Evolutionary conservation across 37 sponge, comb jelly and placozoan species (phyloP).

Genomic region (Oopsacas minuta): DNA sequence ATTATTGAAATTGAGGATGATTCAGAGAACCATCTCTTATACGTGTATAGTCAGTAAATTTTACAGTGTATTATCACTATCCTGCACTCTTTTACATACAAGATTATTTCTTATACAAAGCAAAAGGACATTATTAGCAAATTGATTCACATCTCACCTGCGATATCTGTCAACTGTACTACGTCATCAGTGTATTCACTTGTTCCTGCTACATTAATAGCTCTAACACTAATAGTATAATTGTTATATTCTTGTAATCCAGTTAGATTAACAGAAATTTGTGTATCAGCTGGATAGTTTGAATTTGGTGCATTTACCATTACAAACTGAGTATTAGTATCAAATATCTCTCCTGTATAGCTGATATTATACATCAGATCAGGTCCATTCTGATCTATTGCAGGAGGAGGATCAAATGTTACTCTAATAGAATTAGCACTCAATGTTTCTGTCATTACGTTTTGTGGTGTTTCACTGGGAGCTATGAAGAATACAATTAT

Average conservation of each 20-base stretch:
- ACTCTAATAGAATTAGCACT: too few species aligned
- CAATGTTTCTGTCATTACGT: too few species aligned
- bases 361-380: neutral
- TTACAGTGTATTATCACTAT: too few species aligned
- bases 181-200: neutral
- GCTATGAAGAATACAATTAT: too few species aligned
- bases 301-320: neutral
- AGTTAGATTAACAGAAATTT: neutral
- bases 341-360: neutral
- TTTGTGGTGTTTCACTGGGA: too few species aligned
- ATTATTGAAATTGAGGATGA: too few species aligned
- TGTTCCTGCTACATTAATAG: neutral
- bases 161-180: neutral
- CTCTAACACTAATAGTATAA: neutral
- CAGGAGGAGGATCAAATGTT: neutral
- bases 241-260: neutral
- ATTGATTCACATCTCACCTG: neutral
- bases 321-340: neutral
- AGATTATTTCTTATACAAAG: neutral
- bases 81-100: too few species aligned
- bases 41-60: too few species aligned
- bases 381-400: neutral
- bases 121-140: neutral
- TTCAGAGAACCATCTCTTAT: too few species aligned
- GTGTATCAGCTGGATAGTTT: neutral